Percentiles rank a stretch among this genome's conserved stretches.
Conservation (phyloP, 2,888 invertebrate genomes). For the Epirrita christyi region DNA sequence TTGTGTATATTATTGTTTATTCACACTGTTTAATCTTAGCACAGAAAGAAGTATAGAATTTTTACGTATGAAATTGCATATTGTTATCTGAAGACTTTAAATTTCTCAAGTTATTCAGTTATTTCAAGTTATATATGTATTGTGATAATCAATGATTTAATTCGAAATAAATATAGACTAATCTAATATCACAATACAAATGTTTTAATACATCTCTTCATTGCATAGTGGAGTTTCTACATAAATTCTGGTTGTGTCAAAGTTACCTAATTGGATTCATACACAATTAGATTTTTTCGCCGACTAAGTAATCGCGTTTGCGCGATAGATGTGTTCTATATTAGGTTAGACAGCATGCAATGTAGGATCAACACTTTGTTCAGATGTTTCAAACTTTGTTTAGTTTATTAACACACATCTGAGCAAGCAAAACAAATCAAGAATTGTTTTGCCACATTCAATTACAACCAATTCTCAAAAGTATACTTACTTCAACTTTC, state of each 20-base stretch:
- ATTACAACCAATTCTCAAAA: slow-evolving; percentile 7
- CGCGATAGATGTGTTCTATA: slow-evolving; percentile 38
- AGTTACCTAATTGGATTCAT: slow-evolving; percentile 22
- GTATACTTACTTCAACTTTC: background rate
- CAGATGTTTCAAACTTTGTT: slow-evolving; percentile 9
- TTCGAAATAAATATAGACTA: too few relatives aligned
- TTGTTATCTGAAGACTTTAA: background rate
- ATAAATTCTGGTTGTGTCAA: slow-evolving; percentile 16
- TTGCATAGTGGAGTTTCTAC: slow-evolving; percentile 19
- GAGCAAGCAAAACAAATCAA: slow-evolving; percentile 11
- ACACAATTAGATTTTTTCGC: slow-evolving; percentile 21
- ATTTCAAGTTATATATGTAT: too few relatives aligned
- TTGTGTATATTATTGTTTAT: background rate
- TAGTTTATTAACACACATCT: slow-evolving; percentile 3
- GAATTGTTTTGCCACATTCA: slow-evolving; percentile 32
- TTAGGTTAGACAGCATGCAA: slow-evolving; percentile 42
- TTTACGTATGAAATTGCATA: background rate
- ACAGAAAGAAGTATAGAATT: background rate
- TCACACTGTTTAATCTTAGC: background rate
- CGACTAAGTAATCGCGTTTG: slow-evolving; percentile 33
- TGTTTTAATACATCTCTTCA: slow-evolving; percentile 2
- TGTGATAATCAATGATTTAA: too few relatives aligned
- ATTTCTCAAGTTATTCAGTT: too few relatives aligned
- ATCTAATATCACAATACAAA: slow-evolving; percentile 1
- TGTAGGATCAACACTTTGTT: slow-evolving; percentile 26